Percentiles rank a stretch among this genome's conserved stretches.
Evolutionary conservation across 2,888 invertebrate genomes (phyloP).

Genomic region (Thecocarcelia acutangulata): DNA sequence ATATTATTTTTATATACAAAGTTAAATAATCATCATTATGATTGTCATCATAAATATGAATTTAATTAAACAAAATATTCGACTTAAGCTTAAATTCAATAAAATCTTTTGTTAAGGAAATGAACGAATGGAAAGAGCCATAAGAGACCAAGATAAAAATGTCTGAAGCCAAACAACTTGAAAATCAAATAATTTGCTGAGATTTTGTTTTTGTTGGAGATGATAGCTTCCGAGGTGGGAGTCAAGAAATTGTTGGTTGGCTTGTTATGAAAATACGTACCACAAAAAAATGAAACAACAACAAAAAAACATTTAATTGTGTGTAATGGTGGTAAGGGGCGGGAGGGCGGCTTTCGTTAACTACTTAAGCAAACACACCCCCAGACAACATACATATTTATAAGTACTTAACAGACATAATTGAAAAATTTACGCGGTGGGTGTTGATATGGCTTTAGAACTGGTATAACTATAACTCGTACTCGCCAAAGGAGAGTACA

Average conservation of each 20-base stretch:
- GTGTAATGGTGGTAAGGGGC: neutral
- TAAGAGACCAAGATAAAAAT: constrained; percentile 10
- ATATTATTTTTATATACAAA: neutral
- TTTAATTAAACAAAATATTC: constrained; percentile 35
- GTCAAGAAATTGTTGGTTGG: constrained; percentile 8
- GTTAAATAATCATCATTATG: constrained; percentile 18
- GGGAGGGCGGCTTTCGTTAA: neutral
- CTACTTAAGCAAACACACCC: neutral
- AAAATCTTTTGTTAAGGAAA: constrained; percentile 38
- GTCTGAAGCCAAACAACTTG: constrained; percentile 41
- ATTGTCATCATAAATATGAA: constrained; percentile 20
- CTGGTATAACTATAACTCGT: constrained; percentile 71
- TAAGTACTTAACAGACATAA: constrained; percentile 44
- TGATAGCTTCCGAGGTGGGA: constrained; percentile 24
- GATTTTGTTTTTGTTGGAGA: constrained; percentile 11
- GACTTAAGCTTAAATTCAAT: constrained; percentile 45
- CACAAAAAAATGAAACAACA: constrained; percentile 3
- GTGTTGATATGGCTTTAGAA: constrained; percentile 67
- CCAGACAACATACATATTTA: constrained; percentile 4
- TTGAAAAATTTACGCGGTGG: constrained; percentile 59
- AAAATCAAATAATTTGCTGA: constrained; percentile 19
- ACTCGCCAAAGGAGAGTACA: constrained; percentile 75
- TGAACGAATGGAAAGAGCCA: constrained; percentile 5
- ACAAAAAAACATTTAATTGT: neutral
- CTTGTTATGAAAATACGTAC: neutral